phyloP scores from a whole-genome alignment of 1,140 invertebrate species.

The Gonioctena quinquepunctata region DNA sequence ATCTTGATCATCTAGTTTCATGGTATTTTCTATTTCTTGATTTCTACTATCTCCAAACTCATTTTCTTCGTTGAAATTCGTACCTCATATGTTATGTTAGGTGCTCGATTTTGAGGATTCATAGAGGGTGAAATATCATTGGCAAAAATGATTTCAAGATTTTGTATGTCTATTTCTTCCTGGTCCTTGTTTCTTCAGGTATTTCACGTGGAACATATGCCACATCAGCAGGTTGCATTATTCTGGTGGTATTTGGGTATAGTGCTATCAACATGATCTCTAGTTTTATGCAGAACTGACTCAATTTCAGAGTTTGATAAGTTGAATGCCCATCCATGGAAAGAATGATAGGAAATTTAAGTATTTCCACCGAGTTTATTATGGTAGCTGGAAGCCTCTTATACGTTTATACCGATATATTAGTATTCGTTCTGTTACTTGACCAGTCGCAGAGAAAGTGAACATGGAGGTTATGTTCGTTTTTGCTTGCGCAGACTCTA shows the following conservation, averaged over 20 bases:
- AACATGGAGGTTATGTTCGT: conserved; percentile 47
- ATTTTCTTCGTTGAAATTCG: no score
- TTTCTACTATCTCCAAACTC: no score
- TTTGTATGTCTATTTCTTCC: no score
- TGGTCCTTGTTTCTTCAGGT: no score
- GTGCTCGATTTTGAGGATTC: no score
- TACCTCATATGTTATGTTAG: no score
- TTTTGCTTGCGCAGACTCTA: conserved; percentile 44
- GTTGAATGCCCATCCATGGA: conserved; percentile 35
- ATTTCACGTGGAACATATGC: no score
- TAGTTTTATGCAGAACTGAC: conserved; percentile 43
- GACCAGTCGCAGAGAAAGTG: conserved; percentile 41
- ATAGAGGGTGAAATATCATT: conserved; percentile 22
- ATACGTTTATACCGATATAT: conserved; percentile 7
- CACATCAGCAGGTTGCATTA: conserved; percentile 48
- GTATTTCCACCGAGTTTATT: conserved; percentile 32
- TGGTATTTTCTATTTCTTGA: no score
- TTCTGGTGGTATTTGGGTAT: conserved; percentile 46
- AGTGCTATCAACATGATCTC: conserved; percentile 44
- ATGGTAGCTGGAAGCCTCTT: neutral
- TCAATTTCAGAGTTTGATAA: conserved; percentile 41
- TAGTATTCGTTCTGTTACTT: conserved; percentile 19
- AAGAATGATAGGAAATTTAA: conserved; percentile 39
- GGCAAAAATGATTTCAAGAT: no score
- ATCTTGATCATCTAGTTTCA: no score